A percentile compares a stretch with the other conserved stretches of the same genome.
Conservation (phyloP, 2,113 vertebrate genomes). For the Hemiprocne comata region DNA sequence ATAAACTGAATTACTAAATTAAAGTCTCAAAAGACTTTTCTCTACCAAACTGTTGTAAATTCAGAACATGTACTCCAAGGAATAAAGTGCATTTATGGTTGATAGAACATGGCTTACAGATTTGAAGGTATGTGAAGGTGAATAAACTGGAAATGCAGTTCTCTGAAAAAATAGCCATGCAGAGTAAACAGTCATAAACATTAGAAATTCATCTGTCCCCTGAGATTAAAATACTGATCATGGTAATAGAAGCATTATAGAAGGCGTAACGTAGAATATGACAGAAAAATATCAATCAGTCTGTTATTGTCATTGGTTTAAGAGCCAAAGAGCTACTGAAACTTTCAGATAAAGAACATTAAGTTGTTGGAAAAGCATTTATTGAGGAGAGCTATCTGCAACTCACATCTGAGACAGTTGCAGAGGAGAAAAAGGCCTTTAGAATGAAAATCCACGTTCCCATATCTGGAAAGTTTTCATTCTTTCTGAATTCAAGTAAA, state of each 20-base stretch:
- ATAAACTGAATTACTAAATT: slow-evolving; percentile 61
- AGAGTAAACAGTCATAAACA: slow-evolving; percentile 46
- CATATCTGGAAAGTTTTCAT: neutral
- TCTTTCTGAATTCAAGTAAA: neutral
- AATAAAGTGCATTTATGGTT: slow-evolving; percentile 65
- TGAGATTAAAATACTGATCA: slow-evolving; percentile 40
- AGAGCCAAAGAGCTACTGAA: neutral
- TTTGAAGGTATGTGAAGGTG: slow-evolving; percentile 59
- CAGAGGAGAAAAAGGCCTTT: neutral
- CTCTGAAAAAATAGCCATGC: slow-evolving; percentile 15
- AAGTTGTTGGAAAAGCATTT: neutral
- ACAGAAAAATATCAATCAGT: slow-evolving; percentile 32
- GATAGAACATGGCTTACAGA: slow-evolving; percentile 56
- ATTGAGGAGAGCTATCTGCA: neutral
- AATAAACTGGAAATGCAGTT: slow-evolving; percentile 43
- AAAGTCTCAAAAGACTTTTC: slow-evolving; percentile 54
- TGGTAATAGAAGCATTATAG: neutral
- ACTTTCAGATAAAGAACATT: neutral
- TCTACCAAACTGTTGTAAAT: slow-evolving; percentile 54
- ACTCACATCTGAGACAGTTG: neutral
- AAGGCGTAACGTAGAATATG: neutral
- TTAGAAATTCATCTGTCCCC: slow-evolving; percentile 17
- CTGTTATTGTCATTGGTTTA: neutral
- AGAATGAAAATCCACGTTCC: neutral
- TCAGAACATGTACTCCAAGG: slow-evolving; percentile 48